These are phyloP conservation scores for Emydocephalus ijimae DNA, from an alignment of 2,113 vertebrate species.

Conservation along the genomic window DNA sequence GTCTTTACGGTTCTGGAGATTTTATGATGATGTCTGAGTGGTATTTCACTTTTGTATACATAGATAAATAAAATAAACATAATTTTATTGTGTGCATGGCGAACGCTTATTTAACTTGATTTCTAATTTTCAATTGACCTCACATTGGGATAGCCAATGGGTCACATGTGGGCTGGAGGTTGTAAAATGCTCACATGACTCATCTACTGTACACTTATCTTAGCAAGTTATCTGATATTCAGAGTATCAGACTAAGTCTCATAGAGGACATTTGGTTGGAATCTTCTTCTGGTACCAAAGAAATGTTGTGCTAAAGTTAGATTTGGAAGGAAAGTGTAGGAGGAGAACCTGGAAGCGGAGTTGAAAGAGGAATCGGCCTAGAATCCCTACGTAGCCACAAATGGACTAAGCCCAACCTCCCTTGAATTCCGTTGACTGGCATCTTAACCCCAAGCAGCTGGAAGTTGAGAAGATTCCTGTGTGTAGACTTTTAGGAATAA, in stretches of 20 bases:
- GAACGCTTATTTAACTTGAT: not conserved
- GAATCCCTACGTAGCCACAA: not conserved
- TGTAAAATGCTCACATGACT: not conserved
- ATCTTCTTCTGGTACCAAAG: not conserved
- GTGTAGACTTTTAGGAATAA: not conserved
- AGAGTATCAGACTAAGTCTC: not conserved
- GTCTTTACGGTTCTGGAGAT: no score
- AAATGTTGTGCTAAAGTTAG: not conserved
- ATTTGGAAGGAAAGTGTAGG: not conserved
- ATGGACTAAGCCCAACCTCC: not conserved
- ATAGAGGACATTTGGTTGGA: not conserved
- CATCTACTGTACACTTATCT: not conserved
- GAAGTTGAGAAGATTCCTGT: not conserved
- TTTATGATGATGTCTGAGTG: no score
- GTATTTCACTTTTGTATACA: no score
- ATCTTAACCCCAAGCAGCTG: not conserved
- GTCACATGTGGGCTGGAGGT: not conserved
- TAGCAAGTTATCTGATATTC: not conserved
- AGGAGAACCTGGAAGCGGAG: not conserved
- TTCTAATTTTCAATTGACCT: not conserved
- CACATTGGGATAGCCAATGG: not conserved
- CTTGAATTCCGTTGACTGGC: not conserved
- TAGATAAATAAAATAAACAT: no score
- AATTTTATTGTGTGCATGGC: not conserved
- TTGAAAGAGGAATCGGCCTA: not conserved